Evolutionary conservation across 2,113 vertebrate species (phyloP).

Genomic region (Terrapene triunguis): DNA sequence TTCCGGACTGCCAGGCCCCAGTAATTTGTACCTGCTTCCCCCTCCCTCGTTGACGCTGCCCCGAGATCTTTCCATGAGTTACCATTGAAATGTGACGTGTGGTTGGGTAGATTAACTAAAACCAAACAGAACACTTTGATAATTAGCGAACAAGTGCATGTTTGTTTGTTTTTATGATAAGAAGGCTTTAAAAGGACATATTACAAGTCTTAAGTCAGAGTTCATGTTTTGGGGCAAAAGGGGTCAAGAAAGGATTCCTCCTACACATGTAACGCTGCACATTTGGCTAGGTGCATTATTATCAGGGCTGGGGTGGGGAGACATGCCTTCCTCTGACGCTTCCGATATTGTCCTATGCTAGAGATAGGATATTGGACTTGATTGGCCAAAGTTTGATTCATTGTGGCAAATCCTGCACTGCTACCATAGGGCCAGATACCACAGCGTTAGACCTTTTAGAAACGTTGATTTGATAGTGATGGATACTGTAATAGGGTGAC

Average conservation of each 20-base stretch:
- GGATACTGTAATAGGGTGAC: not conserved
- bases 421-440: not conserved
- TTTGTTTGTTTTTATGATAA: not conserved
- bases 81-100: slow-evolving; percentile 8
- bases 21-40: no score
- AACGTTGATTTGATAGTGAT: not conserved
- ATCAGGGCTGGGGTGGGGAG: not conserved
- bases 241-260: not conserved
- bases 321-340: not conserved
- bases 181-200: not conserved
- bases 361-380: not conserved
- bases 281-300: not conserved
- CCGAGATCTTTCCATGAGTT: slow-evolving; percentile 54
- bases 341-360: not conserved
- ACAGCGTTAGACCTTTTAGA: not conserved
- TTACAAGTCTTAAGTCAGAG: not conserved
- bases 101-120: not conserved
- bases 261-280: not conserved
- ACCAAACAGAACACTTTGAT: not conserved
- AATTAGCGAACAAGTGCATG: not conserved
- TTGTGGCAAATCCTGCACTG: not conserved
- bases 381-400: not conserved
- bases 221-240: not conserved
- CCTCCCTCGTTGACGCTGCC: not conserved
- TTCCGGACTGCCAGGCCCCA: no score